A percentile compares a stretch with the other conserved stretches of the same genome.
phyloP scores from a whole-genome alignment of 2,797 vertebrate species.

The Lacerta bilineata region DNA sequence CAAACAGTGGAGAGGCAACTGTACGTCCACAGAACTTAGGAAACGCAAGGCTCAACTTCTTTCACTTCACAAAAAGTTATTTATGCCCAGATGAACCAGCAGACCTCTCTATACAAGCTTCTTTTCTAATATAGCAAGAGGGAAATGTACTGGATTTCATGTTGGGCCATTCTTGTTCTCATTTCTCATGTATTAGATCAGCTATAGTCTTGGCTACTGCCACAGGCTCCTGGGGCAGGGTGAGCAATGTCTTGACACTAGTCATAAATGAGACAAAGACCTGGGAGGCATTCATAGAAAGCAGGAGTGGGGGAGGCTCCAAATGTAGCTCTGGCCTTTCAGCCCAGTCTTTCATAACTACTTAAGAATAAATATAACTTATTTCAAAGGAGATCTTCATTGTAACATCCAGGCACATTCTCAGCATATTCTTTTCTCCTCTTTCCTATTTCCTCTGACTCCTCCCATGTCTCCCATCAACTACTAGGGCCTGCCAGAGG shows the following conservation, averaged over 20 bases:
- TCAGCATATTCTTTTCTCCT: no score
- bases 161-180: not conserved
- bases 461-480: no score
- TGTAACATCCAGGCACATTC: no score
- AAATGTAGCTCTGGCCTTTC: no score
- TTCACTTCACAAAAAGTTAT: constrained; percentile 1
- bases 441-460: no score
- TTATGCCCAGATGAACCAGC: not conserved
- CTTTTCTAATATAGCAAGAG: not conserved
- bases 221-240: not conserved
- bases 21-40: not conserved
- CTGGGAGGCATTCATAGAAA: not conserved
- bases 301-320: no score
- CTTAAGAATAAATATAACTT: no score
- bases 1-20: not conserved
- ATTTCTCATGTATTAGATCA: not conserved
- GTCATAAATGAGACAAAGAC: not conserved
- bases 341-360: no score
- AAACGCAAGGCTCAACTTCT: no score
- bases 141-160: not conserved
- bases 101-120: not conserved
- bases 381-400: no score
- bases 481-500: no score
- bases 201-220: not conserved
- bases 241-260: not conserved